Evolutionary conservation across 2,888 invertebrate species (phyloP).

Genomic region (Amiota minor): DNA sequence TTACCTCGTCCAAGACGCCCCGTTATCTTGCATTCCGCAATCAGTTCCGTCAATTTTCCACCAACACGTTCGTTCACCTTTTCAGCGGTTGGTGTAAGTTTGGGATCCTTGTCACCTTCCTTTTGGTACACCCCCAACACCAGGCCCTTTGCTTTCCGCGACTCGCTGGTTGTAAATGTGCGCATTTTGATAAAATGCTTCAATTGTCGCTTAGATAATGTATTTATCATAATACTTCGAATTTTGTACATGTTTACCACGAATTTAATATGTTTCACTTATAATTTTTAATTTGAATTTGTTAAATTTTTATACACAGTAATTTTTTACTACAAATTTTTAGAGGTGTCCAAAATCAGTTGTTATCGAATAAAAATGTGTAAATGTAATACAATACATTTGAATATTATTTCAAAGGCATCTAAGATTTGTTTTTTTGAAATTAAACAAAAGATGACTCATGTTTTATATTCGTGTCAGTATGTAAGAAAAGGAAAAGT

Average conservation of each 20-base stretch:
- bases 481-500: no score
- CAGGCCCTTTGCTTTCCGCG: slow-evolving; percentile 70
- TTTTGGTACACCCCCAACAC: slow-evolving; percentile 75
- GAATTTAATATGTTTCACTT: slow-evolving; percentile 24
- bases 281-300: neutral
- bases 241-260: slow-evolving; percentile 43
- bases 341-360: neutral
- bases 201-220: neutral
- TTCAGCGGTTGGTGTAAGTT: slow-evolving; percentile 73
- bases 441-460: neutral
- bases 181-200: slow-evolving; percentile 30
- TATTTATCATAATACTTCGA: slow-evolving; percentile 35
- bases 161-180: slow-evolving; percentile 33
- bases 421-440: neutral
- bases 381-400: no score
- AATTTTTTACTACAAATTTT: slow-evolving; percentile 14
- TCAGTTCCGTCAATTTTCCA: slow-evolving; percentile 73
- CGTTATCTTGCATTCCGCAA: slow-evolving; percentile 70
- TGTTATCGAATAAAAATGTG: no score
- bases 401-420: neutral
- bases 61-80: slow-evolving; percentile 74
- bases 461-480: no score
- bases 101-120: slow-evolving; percentile 71
- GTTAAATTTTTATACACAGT: neutral
- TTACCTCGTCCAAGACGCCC: slow-evolving; percentile 68